phyloP scores from a whole-genome alignment of 2,888 invertebrate genomes.

The Pristionchus arcanus region DNA sequence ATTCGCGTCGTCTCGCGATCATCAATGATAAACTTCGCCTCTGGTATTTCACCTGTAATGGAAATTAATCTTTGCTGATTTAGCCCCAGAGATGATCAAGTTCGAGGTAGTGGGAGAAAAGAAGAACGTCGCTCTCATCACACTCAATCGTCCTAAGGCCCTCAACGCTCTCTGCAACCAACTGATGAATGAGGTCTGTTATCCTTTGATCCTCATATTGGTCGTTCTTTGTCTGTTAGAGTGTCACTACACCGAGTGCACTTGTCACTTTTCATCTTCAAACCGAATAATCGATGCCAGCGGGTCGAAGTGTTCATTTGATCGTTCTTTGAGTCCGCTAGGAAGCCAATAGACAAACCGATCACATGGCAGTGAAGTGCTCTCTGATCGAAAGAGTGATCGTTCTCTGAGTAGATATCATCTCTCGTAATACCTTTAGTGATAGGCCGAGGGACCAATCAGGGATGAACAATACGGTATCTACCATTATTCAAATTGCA shows the following conservation, averaged over 20 bases:
- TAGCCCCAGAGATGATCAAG: slow-evolving; percentile 67
- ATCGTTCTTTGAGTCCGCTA: slow-evolving; percentile 31
- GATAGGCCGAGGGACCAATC: background rate
- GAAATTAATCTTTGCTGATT: too few species aligned
- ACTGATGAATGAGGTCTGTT: slow-evolving; percentile 88
- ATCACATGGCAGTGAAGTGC: slow-evolving; percentile 26
- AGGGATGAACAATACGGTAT: background rate
- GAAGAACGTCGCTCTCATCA: slow-evolving; percentile 92
- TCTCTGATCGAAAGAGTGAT: slow-evolving; percentile 13
- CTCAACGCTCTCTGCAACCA: slow-evolving; percentile 94
- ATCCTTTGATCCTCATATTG: background rate
- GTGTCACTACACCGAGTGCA: background rate
- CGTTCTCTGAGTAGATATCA: slow-evolving; percentile 15
- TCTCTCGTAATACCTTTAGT: background rate
- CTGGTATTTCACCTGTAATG: background rate
- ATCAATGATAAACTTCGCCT: background rate
- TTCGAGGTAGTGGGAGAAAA: slow-evolving; percentile 80
- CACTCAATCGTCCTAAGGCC: slow-evolving; percentile 94
- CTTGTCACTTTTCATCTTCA: background rate
- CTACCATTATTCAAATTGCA: slow-evolving; percentile 50
- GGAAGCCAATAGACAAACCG: background rate
- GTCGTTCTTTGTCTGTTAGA: background rate
- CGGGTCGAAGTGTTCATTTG: background rate
- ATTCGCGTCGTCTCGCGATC: background rate
- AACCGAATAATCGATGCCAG: background rate